Percentiles rank a stretch among this genome's conserved stretches.
phyloP scores from a whole-genome alignment of 2,113 vertebrate species.

The Vanacampus margaritifer region DNA sequence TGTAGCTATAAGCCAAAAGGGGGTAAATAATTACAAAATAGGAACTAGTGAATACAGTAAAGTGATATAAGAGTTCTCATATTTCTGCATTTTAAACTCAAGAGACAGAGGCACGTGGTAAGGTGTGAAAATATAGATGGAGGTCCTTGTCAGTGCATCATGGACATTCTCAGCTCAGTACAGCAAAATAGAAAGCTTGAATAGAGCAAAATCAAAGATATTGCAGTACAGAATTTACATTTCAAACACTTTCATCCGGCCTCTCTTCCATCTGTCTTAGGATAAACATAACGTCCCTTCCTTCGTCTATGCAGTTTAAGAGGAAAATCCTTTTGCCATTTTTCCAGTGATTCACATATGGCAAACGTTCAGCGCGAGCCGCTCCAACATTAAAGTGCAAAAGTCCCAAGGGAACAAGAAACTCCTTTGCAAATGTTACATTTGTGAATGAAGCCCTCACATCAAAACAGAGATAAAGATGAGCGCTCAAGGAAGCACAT shows the following conservation, averaged over 20 bases:
- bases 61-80: background rate
- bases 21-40: background rate
- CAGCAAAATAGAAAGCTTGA: constrained; percentile 8
- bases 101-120: constrained; percentile 40
- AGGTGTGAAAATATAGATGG: constrained; percentile 5
- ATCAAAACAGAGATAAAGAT: background rate
- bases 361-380: background rate
- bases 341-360: background rate
- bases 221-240: constrained; percentile 22
- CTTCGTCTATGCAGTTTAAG: background rate
- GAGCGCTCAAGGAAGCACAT: constrained; percentile 10
- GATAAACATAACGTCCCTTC: background rate
- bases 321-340: background rate
- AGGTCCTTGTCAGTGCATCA: constrained; percentile 14
- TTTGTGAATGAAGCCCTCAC: background rate
- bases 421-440: constrained; percentile 8
- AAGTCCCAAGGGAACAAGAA: constrained; percentile 1
- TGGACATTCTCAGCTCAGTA: constrained; percentile 21
- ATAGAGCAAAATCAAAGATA: constrained; percentile 40
- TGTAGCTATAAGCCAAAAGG: background rate
- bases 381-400: background rate
- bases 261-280: background rate
- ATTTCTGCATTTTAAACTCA: constrained; percentile 9
- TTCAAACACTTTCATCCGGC: background rate
- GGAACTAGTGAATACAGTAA: background rate